These are phyloP conservation scores for Pseudolycoriella hygida DNA, from an alignment of 2,888 invertebrate species.

Conservation along the genomic window DNA sequence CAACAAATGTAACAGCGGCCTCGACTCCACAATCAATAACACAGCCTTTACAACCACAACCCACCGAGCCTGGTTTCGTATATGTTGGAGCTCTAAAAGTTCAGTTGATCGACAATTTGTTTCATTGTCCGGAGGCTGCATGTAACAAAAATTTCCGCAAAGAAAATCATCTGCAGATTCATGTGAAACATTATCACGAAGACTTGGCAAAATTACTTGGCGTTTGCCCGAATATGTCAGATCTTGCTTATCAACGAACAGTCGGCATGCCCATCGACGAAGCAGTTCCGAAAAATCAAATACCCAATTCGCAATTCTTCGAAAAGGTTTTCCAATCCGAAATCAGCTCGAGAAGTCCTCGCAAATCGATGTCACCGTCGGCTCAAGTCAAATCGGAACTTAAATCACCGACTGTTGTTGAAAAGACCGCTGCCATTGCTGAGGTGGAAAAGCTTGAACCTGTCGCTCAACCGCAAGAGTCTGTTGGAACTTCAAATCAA, in stretches of 20 bases:
- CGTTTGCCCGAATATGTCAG: constrained; percentile 68
- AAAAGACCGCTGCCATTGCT: neutral
- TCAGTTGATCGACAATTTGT: constrained; percentile 47
- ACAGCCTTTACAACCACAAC: neutral
- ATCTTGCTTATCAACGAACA: constrained; percentile 66
- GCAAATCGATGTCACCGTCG: constrained; percentile 7
- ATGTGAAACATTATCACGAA: constrained; percentile 86
- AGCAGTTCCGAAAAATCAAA: constrained; percentile 24
- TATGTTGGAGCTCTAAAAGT: constrained; percentile 41
- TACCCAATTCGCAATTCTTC: constrained; percentile 27
- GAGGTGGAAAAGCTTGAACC: neutral
- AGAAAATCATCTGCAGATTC: constrained; percentile 79
- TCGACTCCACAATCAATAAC: neutral
- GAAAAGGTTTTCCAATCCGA: constrained; percentile 29
- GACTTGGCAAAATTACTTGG: constrained; percentile 43
- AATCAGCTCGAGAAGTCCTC: constrained; percentile 19
- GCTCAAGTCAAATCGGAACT: neutral
- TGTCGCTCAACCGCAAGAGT: neutral
- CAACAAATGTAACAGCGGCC: too few relatives aligned
- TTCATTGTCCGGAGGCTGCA: constrained; percentile 59
- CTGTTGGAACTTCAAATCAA: neutral
- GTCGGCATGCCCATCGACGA: constrained; percentile 38
- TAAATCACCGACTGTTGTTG: neutral
- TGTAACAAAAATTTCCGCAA: constrained; percentile 83
- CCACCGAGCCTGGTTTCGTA: constrained; percentile 17